These are phyloP conservation scores for Quadriops clusia DNA, from an alignment of 2,888 invertebrate species.

Conservation along the genomic window DNA sequence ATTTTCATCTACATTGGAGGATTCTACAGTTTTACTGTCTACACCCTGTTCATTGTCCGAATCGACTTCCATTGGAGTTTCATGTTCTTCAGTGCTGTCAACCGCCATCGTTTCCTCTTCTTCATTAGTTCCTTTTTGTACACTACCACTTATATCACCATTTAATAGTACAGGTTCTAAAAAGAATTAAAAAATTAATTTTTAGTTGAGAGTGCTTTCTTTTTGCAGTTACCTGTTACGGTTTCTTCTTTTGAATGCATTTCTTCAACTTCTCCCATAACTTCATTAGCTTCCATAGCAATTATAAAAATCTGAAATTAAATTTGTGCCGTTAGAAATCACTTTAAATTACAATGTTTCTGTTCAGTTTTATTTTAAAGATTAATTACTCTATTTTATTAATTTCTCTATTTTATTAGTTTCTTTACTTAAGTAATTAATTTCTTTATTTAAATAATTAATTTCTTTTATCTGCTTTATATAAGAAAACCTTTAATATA, in stretches of 20 bases:
- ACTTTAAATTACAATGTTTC: too few species aligned
- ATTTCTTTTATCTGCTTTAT: too few species aligned
- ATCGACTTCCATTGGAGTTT: constrained; percentile 15
- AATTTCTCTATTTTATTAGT: too few species aligned
- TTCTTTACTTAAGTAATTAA: too few species aligned
- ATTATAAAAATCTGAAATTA: constrained; percentile 10
- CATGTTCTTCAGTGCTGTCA: constrained; percentile 20
- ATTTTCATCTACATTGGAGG: constrained; percentile 12
- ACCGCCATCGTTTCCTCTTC: constrained; percentile 18
- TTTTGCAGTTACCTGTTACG: constrained; percentile 18
- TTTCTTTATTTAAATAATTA: too few species aligned
- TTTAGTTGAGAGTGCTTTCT: too few species aligned
- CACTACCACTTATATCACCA: constrained; percentile 25
- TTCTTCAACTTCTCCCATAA: constrained; percentile 37
- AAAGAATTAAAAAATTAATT: constrained; percentile 10
- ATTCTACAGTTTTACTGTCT: constrained; percentile 9
- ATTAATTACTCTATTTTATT: too few species aligned
- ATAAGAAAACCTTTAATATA: too few species aligned
- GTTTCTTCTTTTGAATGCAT: constrained; percentile 34
- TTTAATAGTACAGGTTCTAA: constrained; percentile 24
- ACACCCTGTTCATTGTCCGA: constrained; percentile 12
- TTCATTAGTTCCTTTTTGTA: constrained; percentile 12
- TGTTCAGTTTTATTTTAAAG: too few species aligned
- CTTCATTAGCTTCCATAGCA: constrained; percentile 35
- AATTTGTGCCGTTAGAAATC: too few species aligned